Evolutionary conservation across 2,888 invertebrate species (phyloP).

Genomic region (Synergus gifuensis): DNA sequence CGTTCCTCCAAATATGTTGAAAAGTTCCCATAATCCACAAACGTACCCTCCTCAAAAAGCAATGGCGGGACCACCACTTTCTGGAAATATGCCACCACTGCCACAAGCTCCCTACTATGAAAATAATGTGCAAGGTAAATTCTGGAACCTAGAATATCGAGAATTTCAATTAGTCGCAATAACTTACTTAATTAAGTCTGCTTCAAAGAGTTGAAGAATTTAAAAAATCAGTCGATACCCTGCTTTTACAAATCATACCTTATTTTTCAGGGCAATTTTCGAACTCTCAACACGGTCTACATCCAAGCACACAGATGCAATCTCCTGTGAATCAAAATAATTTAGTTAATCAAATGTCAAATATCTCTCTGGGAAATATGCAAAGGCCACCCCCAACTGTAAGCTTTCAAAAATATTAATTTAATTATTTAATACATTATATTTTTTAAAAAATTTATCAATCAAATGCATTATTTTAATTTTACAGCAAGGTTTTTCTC

Average conservation of each 20-base stretch:
- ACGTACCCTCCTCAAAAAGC: slow-evolving; percentile 62
- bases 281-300: slow-evolving; percentile 56
- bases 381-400: slow-evolving; percentile 64
- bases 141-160: neutral
- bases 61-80: slow-evolving; percentile 60
- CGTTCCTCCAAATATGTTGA: slow-evolving; percentile 55
- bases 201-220: neutral
- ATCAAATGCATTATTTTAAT: slow-evolving; percentile 16
- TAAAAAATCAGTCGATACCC: neutral
- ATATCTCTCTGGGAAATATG: slow-evolving; percentile 64
- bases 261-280: slow-evolving; percentile 44
- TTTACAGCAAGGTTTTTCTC: slow-evolving; percentile 61
- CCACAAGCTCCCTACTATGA: slow-evolving; percentile 62
- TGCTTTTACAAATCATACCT: neutral
- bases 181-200: too few species aligned
- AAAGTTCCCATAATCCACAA: slow-evolving; percentile 57
- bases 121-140: slow-evolving; percentile 60
- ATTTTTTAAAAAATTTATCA: neutral
- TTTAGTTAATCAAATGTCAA: slow-evolving; percentile 69
- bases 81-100: slow-evolving; percentile 62
- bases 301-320: slow-evolving; percentile 57
- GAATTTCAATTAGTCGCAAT: too few species aligned
- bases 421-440: too few species aligned
- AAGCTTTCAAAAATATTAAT: slow-evolving; percentile 41
- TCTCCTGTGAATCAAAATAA: slow-evolving; percentile 62